Conservation (phyloP, 2,797 vertebrate genomes). For the Helostoma temminkii region DNA sequence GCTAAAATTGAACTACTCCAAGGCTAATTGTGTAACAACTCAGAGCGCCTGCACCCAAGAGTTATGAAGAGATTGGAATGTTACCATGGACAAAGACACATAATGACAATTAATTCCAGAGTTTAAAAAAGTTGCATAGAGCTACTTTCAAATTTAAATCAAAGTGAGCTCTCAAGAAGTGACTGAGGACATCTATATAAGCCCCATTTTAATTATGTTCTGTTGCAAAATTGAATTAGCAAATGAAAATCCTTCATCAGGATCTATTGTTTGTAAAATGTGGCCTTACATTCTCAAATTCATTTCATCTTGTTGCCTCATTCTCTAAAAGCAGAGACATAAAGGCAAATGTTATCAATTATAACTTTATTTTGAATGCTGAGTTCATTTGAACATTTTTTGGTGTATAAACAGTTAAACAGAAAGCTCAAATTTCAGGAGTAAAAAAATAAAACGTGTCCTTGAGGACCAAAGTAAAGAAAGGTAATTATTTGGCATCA, state of each 20-base stretch:
- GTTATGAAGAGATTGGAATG: constrained; percentile 75
- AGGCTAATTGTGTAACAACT: constrained; percentile 78
- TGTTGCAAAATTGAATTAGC: constrained; percentile 29
- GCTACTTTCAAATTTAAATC: constrained; percentile 67
- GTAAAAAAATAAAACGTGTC: not conserved
- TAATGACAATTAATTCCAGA: constrained; percentile 78
- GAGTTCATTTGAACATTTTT: not conserved
- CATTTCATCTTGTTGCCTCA: constrained; percentile 12
- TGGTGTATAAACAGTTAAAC: not conserved
- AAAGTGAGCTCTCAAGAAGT: constrained; percentile 47
- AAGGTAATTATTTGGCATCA: not conserved
- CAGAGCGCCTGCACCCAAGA: constrained; percentile 69
- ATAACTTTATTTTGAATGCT: not conserved
- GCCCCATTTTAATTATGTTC: constrained; percentile 19
- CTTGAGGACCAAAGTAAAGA: constrained; percentile 12
- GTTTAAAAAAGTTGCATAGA: constrained; percentile 43
- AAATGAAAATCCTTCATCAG: constrained; percentile 52
- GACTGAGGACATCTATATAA: constrained; percentile 25
- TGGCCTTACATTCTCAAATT: constrained; percentile 45
- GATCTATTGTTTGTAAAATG: constrained; percentile 55
- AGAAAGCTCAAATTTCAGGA: not conserved
- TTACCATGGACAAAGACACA: constrained; percentile 76
- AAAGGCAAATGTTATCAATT: not conserved
- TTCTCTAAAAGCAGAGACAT: not conserved
- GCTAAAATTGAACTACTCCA: constrained; percentile 73